These are phyloP conservation scores for Osmerus mordax DNA, from an alignment of 2,113 vertebrate genomes.

Conservation along the genomic window DNA sequence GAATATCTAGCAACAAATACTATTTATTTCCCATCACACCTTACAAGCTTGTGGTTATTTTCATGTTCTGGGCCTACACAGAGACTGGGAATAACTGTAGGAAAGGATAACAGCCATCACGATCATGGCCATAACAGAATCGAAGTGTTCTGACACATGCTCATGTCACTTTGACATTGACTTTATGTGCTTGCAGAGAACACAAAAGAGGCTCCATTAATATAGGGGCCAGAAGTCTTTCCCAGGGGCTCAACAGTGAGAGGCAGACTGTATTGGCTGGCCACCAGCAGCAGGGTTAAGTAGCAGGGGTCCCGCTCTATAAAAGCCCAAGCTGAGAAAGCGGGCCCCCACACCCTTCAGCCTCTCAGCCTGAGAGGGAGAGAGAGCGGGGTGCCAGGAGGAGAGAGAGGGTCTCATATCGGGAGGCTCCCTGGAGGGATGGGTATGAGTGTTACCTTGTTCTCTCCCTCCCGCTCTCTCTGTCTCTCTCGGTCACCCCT, in stretches of 20 bases:
- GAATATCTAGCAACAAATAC: too few species aligned
- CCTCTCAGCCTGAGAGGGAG: not conserved
- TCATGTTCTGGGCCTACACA: conserved; percentile 12
- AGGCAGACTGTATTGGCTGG: conserved; percentile 40
- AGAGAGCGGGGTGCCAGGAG: not conserved
- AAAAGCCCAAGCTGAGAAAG: conserved; percentile 25
- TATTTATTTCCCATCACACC: not conserved
- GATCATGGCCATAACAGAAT: not conserved
- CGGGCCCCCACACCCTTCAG: conserved; percentile 22
- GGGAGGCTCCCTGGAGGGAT: not conserved
- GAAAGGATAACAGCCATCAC: not conserved
- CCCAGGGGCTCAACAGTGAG: conserved; percentile 34
- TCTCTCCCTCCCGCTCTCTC: conserved; percentile 4
- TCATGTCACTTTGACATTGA: conserved; percentile 26
- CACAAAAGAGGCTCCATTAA: conserved; percentile 27
- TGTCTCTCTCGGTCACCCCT: not conserved
- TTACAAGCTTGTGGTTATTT: not conserved
- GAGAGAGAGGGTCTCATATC: conserved; percentile 1
- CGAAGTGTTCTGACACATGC: conserved; percentile 2
- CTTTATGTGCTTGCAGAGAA: conserved; percentile 27
- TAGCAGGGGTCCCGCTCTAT: conserved; percentile 19
- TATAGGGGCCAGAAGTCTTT: conserved; percentile 33
- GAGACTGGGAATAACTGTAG: conserved; percentile 27
- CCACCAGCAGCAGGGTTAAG: conserved; percentile 43
- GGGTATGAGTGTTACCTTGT: conserved; percentile 15